Conservation (phyloP, 2,888 invertebrate species). For the Sphaeridia pumilis region DNA sequence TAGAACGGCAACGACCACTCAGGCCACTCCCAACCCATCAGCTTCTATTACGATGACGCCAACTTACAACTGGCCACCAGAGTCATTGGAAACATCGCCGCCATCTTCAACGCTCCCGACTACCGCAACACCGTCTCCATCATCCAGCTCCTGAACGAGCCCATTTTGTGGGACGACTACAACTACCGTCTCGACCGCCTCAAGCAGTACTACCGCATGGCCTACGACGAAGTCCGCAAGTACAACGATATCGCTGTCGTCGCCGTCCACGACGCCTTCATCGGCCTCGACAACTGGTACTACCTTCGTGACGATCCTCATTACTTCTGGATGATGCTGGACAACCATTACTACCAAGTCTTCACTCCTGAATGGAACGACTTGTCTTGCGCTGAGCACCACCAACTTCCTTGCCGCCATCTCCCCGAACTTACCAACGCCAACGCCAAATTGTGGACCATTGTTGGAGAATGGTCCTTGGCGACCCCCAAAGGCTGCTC, state of each 20-base stretch:
- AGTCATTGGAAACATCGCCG: conserved; percentile 27
- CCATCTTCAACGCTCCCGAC: conserved; percentile 22
- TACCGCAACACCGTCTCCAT: conserved; percentile 31
- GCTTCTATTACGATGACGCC: conserved; percentile 27
- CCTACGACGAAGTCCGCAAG: conserved; percentile 27
- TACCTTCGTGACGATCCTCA: conserved; percentile 30
- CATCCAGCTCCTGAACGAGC: conserved; percentile 34
- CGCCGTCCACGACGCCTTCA: conserved; percentile 35
- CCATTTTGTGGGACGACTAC: conserved; percentile 32
- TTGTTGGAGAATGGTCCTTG: conserved; percentile 34
- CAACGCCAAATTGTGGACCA: conserved; percentile 27
- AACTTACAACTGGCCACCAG: conserved; percentile 25
- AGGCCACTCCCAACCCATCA: conserved; percentile 27
- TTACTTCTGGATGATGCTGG: conserved; percentile 25
- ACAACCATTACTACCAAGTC: conserved; percentile 20
- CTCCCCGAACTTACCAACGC: conserved; percentile 4
- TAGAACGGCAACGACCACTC: conserved; percentile 34
- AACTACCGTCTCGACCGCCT: conserved; percentile 25
- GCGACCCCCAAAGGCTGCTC: conserved; percentile 24
- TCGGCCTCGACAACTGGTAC: conserved; percentile 30
- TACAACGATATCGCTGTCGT: conserved; percentile 30
- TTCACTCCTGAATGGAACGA: conserved; percentile 19
- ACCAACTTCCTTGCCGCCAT: conserved; percentile 17
- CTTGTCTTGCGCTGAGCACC: conserved; percentile 24
- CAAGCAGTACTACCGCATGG: conserved; percentile 26